phyloP scores from a whole-genome alignment of 2,113 vertebrate genomes.

The Hydropotes inermis region DNA sequence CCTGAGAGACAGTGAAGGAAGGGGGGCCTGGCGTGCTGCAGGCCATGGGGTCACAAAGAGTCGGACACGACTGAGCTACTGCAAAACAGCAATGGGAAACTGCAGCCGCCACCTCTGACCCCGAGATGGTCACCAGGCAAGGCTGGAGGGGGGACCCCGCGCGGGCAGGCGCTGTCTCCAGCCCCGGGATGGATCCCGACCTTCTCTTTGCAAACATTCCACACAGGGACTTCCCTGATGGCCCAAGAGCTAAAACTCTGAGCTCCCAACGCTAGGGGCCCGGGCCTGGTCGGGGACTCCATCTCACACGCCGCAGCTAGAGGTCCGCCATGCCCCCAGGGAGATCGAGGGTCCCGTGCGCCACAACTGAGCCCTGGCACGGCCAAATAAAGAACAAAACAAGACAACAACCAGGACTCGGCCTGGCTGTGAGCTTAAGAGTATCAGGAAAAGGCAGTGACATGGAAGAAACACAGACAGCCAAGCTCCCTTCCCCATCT shows the following conservation, averaged over 20 bases:
- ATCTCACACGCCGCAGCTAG: background rate
- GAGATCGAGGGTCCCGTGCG: background rate
- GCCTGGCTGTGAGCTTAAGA: background rate
- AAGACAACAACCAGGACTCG: background rate
- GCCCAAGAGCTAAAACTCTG: background rate
- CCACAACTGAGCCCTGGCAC: background rate
- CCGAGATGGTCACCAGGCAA: fast-evolving
- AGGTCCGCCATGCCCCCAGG: fast-evolving
- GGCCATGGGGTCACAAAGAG: background rate
- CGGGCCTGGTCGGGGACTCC: background rate
- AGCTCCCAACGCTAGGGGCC: background rate
- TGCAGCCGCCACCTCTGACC: fast-evolving
- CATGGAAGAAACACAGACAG: fast-evolving
- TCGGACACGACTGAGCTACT: background rate
- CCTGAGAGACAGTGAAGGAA: background rate
- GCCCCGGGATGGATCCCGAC: background rate
- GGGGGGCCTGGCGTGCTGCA: background rate
- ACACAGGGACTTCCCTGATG: background rate
- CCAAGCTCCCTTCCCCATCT: fast-evolving
- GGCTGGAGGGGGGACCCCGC: background rate
- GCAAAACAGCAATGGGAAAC: fast-evolving
- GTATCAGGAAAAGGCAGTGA: background rate
- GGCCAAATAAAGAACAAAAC: background rate
- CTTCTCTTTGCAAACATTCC: background rate
- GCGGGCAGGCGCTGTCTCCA: background rate